Base-by-base conservation (phyloP, 2,888 invertebrate genomes). In the Dryococelus australis region DNA sequence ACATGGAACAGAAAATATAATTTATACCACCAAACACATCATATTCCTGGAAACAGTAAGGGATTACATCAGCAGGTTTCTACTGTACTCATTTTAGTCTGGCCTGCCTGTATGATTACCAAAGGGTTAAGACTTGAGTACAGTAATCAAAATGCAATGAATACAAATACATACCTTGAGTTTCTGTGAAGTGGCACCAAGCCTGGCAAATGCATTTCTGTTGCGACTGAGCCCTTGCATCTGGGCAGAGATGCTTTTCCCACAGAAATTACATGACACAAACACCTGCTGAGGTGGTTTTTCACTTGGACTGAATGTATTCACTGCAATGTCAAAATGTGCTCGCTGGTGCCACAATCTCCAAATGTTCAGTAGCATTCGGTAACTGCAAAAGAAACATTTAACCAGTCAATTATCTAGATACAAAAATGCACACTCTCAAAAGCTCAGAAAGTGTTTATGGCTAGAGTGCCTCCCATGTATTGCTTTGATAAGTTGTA, bases 201-300 rank as follows among this genome's bases (percentile, higher is more conserved):
- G 93, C 89, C 96, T 92, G 86, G 94, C 93, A 90, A 94, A 94
- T 43, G 94, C 94, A 87, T 92, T 94, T 87, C 94, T 92, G 83
- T 94, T 94, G 89, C 95, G 93, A 90, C 94, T 94, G 89, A 94
- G 93, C n/a, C 95, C 96, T 90, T 96, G 95, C 92, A 97, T 94
- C 85, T 94, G 95, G 89, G 96, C 96, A 0, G 97, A 97, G 89
- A 99, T 97, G 89, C 97, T 97, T 93, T 98, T 98, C 86, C 98
- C 97, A 93, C 99, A 99, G 93, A 98, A 99, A 91, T 97, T 98
- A 93, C 99, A 99, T 9, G 97, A 96, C 87, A 98, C 95, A 91
- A 95, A 97, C 65, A 97, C 96, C 91, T 93, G 94, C 89, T 92
- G 92, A 6, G 91, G 91, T 16, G 90, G 89, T 90, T 90, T 90